A percentile compares a stretch with the other conserved stretches of the same genome.
phyloP scores from a whole-genome alignment of 2,888 invertebrate genomes.

The Macaria liturata region DNA sequence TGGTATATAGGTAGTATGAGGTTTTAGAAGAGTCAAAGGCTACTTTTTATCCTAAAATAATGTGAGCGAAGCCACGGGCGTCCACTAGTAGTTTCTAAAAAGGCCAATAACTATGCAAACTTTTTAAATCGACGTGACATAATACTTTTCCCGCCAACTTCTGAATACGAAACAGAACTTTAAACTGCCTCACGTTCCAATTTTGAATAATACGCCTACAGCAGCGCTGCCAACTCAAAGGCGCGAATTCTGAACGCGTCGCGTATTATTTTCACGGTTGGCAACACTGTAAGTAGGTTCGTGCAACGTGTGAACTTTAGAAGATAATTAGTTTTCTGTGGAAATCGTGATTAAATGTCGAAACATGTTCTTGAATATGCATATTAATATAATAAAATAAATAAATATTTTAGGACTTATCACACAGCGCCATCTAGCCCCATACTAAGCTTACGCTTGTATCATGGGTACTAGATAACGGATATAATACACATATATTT shows the following conservation, averaged over 20 bases:
- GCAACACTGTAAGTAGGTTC: conserved; percentile 70
- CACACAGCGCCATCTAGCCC: too few species aligned
- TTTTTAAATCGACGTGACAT: conserved; percentile 15
- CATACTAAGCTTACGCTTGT: too few species aligned
- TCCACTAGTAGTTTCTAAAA: neutral
- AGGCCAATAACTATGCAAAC: neutral
- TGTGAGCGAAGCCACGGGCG: neutral
- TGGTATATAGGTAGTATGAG: too few species aligned
- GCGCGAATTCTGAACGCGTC: conserved; percentile 62
- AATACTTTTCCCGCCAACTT: conserved; percentile 10
- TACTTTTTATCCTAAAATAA: too few species aligned
- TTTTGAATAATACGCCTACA: conserved; percentile 46
- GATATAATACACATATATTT: too few species aligned
- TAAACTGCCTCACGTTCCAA: conserved; percentile 43
- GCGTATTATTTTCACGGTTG: conserved; percentile 77
- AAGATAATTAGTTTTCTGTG: conserved; percentile 6
- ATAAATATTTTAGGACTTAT: too few species aligned
- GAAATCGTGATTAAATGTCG: neutral
- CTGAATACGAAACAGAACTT: conserved; percentile 31
- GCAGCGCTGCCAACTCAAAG: conserved; percentile 65
- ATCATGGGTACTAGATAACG: too few species aligned
- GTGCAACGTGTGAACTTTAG: conserved; percentile 31
- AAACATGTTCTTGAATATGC: too few species aligned
- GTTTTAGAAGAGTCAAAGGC: too few species aligned
- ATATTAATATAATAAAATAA: too few species aligned